Evolutionary conservation across 1,140 invertebrate species (phyloP).

Genomic region (Pygmarrhopalites habei): DNA sequence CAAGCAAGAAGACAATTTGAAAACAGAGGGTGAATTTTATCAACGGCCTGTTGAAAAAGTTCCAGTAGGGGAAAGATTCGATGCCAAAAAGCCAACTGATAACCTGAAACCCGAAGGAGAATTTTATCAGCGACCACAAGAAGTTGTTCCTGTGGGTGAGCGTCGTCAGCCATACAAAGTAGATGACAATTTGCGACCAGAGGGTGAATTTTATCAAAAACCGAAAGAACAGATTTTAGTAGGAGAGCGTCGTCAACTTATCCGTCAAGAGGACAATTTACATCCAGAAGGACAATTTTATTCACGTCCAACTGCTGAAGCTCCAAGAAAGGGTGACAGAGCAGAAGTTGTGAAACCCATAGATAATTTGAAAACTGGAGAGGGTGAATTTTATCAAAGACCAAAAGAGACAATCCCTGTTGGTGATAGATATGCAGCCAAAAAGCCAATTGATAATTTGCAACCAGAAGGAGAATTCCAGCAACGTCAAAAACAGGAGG

Average conservation of each 20-base stretch:
- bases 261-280: constrained; percentile 52
- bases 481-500: constrained; percentile 13
- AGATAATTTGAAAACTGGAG: constrained; percentile 43
- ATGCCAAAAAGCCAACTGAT: constrained; percentile 53
- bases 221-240: constrained; percentile 21
- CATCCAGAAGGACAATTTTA: constrained; percentile 39
- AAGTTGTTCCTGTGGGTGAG: constrained; percentile 43
- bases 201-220: constrained; percentile 42
- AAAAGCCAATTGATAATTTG: constrained; percentile 52
- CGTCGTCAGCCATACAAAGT: constrained; percentile 46
- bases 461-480: constrained; percentile 47
- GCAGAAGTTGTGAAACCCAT: constrained; percentile 50
- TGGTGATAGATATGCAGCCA: constrained; percentile 43
- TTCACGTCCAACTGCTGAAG: constrained; percentile 38
- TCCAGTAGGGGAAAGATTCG: constrained; percentile 40
- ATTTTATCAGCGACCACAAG: constrained; percentile 33
- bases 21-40: constrained; percentile 21
- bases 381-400: constrained; percentile 14
- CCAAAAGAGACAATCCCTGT: constrained; percentile 1
- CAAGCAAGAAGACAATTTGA: constrained; percentile 43
- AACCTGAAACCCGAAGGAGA: constrained; percentile 45
- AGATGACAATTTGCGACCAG: constrained; percentile 45
- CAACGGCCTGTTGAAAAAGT: constrained; percentile 43
- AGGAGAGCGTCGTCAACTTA: constrained; percentile 47
- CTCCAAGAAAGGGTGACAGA: constrained; percentile 47